phyloP scores from a whole-genome alignment of 2,113 vertebrate genomes.

The Guaruba guarouba region DNA sequence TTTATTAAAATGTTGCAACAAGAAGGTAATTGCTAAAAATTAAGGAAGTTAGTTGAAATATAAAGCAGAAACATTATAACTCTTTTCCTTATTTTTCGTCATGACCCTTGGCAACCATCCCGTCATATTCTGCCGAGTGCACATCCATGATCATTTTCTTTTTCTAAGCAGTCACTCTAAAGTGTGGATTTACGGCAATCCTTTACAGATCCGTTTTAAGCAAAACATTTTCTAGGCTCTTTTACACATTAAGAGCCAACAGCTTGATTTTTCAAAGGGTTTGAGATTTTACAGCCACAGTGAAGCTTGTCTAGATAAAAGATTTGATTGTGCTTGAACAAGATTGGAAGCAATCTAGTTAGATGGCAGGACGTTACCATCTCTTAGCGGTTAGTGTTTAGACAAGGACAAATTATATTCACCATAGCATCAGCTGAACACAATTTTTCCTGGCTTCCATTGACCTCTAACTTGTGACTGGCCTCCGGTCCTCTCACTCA shows the following conservation, averaged over 20 bases:
- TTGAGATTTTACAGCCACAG: conserved; percentile 5
- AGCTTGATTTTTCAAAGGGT: not conserved
- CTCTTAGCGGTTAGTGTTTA: conserved; percentile 53
- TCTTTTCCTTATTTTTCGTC: not conserved
- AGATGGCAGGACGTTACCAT: conserved; percentile 38
- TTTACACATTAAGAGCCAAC: not conserved
- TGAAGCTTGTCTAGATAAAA: conserved; percentile 22
- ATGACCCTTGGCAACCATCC: not conserved
- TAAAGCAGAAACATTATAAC: conserved; percentile 24
- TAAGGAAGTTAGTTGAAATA: conserved; percentile 55
- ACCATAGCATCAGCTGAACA: conserved; percentile 53
- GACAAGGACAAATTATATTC: conserved; percentile 61
- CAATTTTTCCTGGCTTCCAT: conserved; percentile 43
- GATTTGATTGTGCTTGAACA: conserved; percentile 19
- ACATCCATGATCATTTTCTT: conserved; percentile 3
- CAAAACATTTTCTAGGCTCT: not conserved
- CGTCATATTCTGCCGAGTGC: not conserved
- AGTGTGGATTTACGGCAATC: not conserved
- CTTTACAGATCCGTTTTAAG: not conserved
- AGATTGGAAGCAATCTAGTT: conserved; percentile 39
- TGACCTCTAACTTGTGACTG: conserved; percentile 54
- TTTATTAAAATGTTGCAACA: conserved; percentile 75
- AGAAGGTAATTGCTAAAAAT: conserved; percentile 71
- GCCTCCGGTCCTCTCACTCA: conserved; percentile 12
- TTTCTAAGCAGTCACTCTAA: not conserved